Evolutionary conservation across 2,113 vertebrate species (phyloP).

Genomic region (Xiphophorus hellerii): DNA sequence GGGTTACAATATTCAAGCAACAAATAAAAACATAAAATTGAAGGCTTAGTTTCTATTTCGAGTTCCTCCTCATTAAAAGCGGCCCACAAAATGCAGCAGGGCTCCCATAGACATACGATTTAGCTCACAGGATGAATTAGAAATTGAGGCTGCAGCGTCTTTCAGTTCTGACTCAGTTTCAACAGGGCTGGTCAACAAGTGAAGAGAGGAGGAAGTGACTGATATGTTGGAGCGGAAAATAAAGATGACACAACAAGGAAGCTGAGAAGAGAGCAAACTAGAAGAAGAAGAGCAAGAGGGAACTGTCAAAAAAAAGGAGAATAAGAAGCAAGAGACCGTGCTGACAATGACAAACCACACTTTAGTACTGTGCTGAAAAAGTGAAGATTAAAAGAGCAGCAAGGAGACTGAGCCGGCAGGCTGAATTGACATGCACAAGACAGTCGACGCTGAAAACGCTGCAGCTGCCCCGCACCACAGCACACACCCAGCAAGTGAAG

Average conservation of each 20-base stretch:
- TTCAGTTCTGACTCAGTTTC: background rate
- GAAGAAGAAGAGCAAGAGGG: constrained; percentile 4
- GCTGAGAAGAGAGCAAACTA: constrained; percentile 11
- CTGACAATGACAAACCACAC: constrained; percentile 20
- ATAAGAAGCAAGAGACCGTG: constrained; percentile 18
- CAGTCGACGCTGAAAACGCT: constrained; percentile 57
- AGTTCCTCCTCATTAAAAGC: constrained; percentile 4
- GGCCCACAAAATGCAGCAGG: constrained; percentile 9
- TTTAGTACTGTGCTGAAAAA: constrained; percentile 44
- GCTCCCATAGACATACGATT: background rate
- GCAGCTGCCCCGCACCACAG: constrained; percentile 74
- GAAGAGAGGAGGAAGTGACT: constrained; percentile 7
- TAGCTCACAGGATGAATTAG: background rate
- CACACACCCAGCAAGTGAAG: constrained; percentile 42
- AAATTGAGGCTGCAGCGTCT: background rate
- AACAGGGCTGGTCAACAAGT: constrained; percentile 3
- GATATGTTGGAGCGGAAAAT: background rate
- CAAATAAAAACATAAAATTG: constrained; percentile 4
- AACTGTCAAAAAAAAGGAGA: background rate
- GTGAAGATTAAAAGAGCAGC: constrained; percentile 71
- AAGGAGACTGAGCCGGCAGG: constrained; percentile 76
- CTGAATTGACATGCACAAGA: constrained; percentile 81
- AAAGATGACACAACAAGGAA: constrained; percentile 10
- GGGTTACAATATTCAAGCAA: background rate
- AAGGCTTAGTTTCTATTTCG: background rate